phyloP scores from a whole-genome alignment of 2,888 invertebrate genomes.

The Dicyrtomina minuta region DNA sequence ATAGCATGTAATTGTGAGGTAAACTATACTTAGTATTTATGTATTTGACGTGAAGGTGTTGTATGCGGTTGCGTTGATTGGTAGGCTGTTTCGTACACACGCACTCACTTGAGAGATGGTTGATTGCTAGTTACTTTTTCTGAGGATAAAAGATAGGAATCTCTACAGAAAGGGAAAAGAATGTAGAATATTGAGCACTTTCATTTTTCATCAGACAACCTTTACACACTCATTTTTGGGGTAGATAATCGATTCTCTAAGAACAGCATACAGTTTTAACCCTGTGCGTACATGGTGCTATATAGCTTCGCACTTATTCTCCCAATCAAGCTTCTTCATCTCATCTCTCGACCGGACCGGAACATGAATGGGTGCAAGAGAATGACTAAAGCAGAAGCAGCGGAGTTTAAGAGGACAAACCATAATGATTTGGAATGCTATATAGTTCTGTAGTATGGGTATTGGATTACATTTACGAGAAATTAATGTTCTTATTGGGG shows the following conservation, averaged over 20 bases:
- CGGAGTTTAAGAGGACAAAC: neutral
- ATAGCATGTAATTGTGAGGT: constrained; percentile 26
- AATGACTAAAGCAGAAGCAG: neutral
- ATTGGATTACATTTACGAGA: constrained; percentile 18
- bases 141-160: constrained; percentile 27
- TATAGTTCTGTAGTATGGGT: too few relatives aligned
- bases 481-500: constrained; percentile 11
- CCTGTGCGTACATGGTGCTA: neutral
- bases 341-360: neutral
- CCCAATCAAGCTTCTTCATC: constrained; percentile 8
- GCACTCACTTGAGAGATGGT: constrained; percentile 11
- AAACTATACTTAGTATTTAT: constrained; percentile 20
- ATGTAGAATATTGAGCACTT: constrained; percentile 27
- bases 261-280: neutral
- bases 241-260: constrained; percentile 34
- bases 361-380: neutral
- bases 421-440: constrained; percentile 5
- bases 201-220: constrained; percentile 36
- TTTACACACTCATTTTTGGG: constrained; percentile 36
- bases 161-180: constrained; percentile 35
- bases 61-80: constrained; percentile 20
- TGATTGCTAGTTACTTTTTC: constrained; percentile 18
- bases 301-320: constrained; percentile 4
- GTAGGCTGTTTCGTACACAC: constrained; percentile 16
- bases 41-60: constrained; percentile 1